A percentile compares a stretch with the other conserved stretches of the same genome.
Conservation (phyloP, 1,140 invertebrate species). For the Euwallacea fornicatus region DNA sequence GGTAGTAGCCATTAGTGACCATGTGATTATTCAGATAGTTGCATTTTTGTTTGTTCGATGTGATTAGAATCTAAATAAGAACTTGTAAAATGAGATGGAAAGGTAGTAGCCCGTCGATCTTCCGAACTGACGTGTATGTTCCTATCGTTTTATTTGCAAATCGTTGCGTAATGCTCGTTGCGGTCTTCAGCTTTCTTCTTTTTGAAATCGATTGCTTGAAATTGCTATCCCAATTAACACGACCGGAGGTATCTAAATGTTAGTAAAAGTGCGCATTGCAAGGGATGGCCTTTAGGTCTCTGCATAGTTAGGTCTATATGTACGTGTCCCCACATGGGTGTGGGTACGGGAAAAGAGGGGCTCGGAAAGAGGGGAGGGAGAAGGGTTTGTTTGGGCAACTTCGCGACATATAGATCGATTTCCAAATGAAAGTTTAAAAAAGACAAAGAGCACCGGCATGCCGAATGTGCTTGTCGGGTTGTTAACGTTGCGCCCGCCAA, state of each 20-base stretch:
- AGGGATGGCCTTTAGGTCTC: too few relatives aligned
- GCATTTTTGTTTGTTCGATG: not conserved
- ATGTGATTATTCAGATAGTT: conserved; percentile 1
- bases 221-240: too few relatives aligned
- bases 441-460: conserved; percentile 23
- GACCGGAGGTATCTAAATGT: too few relatives aligned
- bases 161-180: too few relatives aligned
- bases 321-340: too few relatives aligned
- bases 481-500: conserved; percentile 31
- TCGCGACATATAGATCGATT: conserved; percentile 22
- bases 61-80: conserved; percentile 7
- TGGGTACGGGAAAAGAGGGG: too few relatives aligned
- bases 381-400: not conserved
- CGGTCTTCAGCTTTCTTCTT: too few relatives aligned
- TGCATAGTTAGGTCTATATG: too few relatives aligned
- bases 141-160: too few relatives aligned
- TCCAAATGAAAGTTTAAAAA: conserved; percentile 31
- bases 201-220: too few relatives aligned
- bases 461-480: conserved; percentile 31
- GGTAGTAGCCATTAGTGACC: not conserved
- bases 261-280: too few relatives aligned
- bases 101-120: conserved; percentile 4
- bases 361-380: too few relatives aligned
- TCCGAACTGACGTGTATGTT: not conserved
- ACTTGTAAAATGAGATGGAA: conserved; percentile 5